Evolutionary conservation across 2,797 vertebrate genomes (phyloP).

Genomic region (Phrynocephalus guinanensis): DNA sequence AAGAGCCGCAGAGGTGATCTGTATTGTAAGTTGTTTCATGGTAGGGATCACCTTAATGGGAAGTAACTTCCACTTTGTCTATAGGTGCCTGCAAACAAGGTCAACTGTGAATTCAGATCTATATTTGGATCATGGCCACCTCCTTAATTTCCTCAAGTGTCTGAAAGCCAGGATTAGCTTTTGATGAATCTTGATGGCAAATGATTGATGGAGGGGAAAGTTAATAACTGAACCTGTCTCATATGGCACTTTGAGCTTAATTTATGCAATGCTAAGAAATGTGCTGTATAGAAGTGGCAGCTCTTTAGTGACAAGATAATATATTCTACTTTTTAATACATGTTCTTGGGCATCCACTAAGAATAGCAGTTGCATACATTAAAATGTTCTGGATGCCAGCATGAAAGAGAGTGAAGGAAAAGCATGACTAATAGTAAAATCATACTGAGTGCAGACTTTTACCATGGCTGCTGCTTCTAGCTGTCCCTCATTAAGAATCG

Average conservation of each 20-base stretch:
- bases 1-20: background rate
- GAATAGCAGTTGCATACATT: constrained; percentile 37
- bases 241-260: constrained; percentile 40
- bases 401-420: constrained; percentile 22
- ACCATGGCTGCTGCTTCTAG: background rate
- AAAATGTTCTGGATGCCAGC: constrained; percentile 8
- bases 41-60: background rate
- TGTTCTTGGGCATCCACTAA: constrained; percentile 41
- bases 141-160: background rate
- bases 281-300: constrained; percentile 47
- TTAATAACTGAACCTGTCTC: constrained; percentile 16
- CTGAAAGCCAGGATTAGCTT: background rate
- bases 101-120: constrained; percentile 1
- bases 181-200: constrained; percentile 4
- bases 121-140: constrained; percentile 8
- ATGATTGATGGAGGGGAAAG: constrained; percentile 27
- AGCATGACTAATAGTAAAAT: background rate
- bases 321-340: constrained; percentile 41
- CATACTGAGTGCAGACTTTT: background rate
- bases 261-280: constrained; percentile 41
- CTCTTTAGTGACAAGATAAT: constrained; percentile 54
- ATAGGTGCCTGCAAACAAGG: background rate
- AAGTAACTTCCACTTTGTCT: background rate
- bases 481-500: background rate
- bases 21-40: background rate